Evolutionary conservation across 2,113 vertebrate genomes (phyloP), one percentile per base, ranked within the genome.

Genomic region (Chrysemys picta): DNA sequence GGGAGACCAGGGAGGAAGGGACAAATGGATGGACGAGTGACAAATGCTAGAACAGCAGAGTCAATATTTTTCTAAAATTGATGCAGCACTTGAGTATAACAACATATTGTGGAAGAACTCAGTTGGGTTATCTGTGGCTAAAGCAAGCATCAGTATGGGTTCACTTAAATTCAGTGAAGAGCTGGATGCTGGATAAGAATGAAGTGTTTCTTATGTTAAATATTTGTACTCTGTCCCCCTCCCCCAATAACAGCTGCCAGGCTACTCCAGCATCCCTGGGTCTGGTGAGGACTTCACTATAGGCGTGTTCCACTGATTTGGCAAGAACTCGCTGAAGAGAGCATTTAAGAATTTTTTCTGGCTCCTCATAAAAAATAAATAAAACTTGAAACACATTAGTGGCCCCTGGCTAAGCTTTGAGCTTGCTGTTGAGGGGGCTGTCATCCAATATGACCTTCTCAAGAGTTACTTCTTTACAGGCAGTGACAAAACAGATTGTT

Each of bases 211-310:
- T 3, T 14, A 45, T 7, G 38, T 19, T 72, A 12, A 25, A 10
- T 42, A 78, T n/a, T 69, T 50, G 19, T 0, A 0, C n/a, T 2
- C 0, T 16, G 42, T 49, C 6, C 3, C 8, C 6, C 5, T 81
- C 80, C 79, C 31, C 5, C 5, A 21, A 4, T n/a, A 72, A 80
- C 16, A 3, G 22, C 69, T 52, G 1, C 1, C 92, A 35, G 2
- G 13, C 75, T 35, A 16, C 69, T 53, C 22, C 25, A 87, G 27
- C 50, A 62, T 19, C 31, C 31, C 54, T 57, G 24, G 47, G 45
- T 29, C 75, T 21, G 10, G 9, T 24, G 29, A 24, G 38, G 82
- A 24, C 49, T 90, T 90, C 17, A 5, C 35, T 52, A n/a, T 6
- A 49, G 45, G 85, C 24, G 2, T 5, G 22, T 84, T 27, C n/a